phyloP scores from a whole-genome alignment of 2,888 invertebrate species.

The Ormyrus labotus region DNA sequence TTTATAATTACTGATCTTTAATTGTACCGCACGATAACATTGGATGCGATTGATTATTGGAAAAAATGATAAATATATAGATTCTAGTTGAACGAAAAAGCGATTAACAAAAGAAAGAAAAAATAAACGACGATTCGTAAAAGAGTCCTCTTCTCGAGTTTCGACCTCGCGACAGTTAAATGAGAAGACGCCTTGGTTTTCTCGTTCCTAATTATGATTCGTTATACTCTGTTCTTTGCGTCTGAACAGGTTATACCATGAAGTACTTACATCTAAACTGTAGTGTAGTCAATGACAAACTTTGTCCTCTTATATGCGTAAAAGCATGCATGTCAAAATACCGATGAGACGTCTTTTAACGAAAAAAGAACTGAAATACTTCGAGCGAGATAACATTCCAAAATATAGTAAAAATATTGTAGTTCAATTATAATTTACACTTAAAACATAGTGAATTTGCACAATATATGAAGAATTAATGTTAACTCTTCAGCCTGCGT shows the following conservation, averaged over 20 bases:
- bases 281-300: slow-evolving; percentile 48
- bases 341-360: slow-evolving; percentile 18
- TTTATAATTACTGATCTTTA: slow-evolving; percentile 6
- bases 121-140: slow-evolving; percentile 14
- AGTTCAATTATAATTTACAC: not conserved
- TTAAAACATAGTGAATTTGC: not conserved
- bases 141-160: slow-evolving; percentile 48
- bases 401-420: not conserved
- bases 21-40: slow-evolving; percentile 1
- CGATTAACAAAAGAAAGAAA: not conserved
- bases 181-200: slow-evolving; percentile 38
- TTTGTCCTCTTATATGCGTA: slow-evolving; percentile 41
- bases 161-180: slow-evolving; percentile 48
- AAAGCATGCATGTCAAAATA: slow-evolving; percentile 39
- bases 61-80: not conserved
- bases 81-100: not conserved
- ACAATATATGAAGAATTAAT: slow-evolving; percentile 13
- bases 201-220: slow-evolving; percentile 54
- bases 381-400: slow-evolving; percentile 4
- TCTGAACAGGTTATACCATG: slow-evolving; percentile 42
- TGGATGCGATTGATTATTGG: slow-evolving; percentile 17
- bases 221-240: slow-evolving; percentile 52
- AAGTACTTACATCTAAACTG: slow-evolving; percentile 39
- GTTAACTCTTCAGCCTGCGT: slow-evolving; percentile 25
- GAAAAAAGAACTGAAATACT: slow-evolving; percentile 22